A percentile compares a stretch with the other conserved stretches of the same genome.
phyloP scores from a whole-genome alignment of 1,140 invertebrate genomes.

The Nephotettix cincticeps region DNA sequence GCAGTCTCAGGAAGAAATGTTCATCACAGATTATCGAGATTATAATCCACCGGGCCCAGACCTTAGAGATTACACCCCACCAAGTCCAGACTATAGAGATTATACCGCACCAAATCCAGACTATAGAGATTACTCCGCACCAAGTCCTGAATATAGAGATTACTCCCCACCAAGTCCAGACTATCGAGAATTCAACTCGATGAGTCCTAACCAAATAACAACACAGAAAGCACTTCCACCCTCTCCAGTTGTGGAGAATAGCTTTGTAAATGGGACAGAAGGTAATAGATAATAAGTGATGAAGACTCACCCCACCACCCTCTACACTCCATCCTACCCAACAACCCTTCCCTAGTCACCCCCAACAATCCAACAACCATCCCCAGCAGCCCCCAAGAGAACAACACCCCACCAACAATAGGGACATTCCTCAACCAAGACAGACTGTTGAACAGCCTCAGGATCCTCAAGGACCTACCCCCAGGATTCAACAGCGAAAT shows the following conservation, averaged over 20 bases:
- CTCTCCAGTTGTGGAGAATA: not conserved
- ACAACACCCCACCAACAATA: not conserved
- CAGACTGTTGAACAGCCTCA: not conserved
- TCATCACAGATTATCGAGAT: too few species aligned
- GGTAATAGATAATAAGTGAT: too few species aligned
- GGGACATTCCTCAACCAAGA: not conserved
- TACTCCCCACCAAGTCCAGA: not conserved
- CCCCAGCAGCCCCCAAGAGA: not conserved
- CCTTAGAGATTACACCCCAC: not conserved
- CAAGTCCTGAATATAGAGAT: not conserved
- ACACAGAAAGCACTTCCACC: not conserved
- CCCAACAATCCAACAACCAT: not conserved
- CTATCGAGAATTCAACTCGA: not conserved
- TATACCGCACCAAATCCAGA: too few species aligned
- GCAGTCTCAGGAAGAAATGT: too few species aligned
- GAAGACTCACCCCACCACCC: not conserved
- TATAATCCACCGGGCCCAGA: too few species aligned
- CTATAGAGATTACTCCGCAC: not conserved
- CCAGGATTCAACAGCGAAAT: not conserved
- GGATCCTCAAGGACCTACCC: not conserved
- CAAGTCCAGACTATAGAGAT: too few species aligned
- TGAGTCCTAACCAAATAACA: not conserved
- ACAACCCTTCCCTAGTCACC: not conserved
- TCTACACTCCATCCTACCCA: not conserved
- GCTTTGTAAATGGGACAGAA: too few species aligned